Evolutionary conservation across 2,888 invertebrate genomes (phyloP).

Genomic region (Spodoptera littoralis): DNA sequence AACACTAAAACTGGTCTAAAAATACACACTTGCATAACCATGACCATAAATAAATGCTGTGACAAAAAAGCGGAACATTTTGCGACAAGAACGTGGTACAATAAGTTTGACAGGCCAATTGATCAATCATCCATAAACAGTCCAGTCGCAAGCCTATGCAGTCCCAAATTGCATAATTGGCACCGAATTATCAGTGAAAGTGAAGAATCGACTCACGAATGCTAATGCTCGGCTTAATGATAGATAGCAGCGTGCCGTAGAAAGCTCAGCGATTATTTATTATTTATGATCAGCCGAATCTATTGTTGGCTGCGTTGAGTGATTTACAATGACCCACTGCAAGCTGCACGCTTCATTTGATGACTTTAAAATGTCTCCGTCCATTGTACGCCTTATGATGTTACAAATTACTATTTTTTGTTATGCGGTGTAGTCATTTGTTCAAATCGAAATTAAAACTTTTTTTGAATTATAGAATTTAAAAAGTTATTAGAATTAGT

Average conservation of each 20-base stretch:
- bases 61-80: constrained; percentile 40
- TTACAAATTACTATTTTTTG: constrained; percentile 45
- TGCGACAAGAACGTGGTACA: constrained; percentile 25
- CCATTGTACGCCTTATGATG: constrained; percentile 40
- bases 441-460: constrained; percentile 17
- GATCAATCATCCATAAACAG: constrained; percentile 52
- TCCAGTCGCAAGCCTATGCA: constrained; percentile 57
- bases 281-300: constrained; percentile 77
- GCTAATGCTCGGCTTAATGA: constrained; percentile 79
- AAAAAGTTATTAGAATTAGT: too few species aligned
- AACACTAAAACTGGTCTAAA: constrained; percentile 39
- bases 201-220: constrained; percentile 78
- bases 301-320: constrained; percentile 72
- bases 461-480: neutral
- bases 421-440: constrained; percentile 8
- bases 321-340: constrained; percentile 74
- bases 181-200: constrained; percentile 83
- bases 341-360: constrained; percentile 50
- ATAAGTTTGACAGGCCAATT: constrained; percentile 34
- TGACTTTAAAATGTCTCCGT: constrained; percentile 49
- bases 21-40: constrained; percentile 47
- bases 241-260: constrained; percentile 75
- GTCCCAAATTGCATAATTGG: constrained; percentile 80
- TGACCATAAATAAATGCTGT: constrained; percentile 25
- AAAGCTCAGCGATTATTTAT: constrained; percentile 78